phyloP scores from a whole-genome alignment of 1,140 invertebrate genomes.

The Philotrypesis tridentata region DNA sequence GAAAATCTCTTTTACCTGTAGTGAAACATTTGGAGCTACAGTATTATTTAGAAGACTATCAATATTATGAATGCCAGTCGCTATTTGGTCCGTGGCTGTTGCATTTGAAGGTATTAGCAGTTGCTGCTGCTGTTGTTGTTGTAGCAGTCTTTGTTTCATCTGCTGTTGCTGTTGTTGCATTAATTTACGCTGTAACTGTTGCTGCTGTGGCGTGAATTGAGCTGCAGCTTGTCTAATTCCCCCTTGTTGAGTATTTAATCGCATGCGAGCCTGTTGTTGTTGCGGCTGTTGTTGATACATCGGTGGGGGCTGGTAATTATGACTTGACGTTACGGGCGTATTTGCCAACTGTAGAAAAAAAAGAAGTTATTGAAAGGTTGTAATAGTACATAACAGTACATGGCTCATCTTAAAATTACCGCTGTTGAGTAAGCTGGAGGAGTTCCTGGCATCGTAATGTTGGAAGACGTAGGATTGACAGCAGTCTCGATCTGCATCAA shows the following conservation, averaged over 20 bases:
- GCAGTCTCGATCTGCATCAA: constrained; percentile 88
- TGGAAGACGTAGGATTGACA: constrained; percentile 79
- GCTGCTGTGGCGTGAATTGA: constrained; percentile 66
- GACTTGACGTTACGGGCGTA: constrained; percentile 68
- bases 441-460: constrained; percentile 75
- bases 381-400: background rate
- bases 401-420: constrained; percentile 70
- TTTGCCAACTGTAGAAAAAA: constrained; percentile 64
- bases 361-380: background rate
- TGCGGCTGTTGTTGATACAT: constrained; percentile 68
- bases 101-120: constrained; percentile 80
- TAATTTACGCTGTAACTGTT: constrained; percentile 64
- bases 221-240: constrained; percentile 61
- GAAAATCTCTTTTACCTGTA: constrained; percentile 72
- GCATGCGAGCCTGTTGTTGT: constrained; percentile 65
- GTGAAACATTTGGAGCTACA: constrained; percentile 87
- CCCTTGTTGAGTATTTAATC: constrained; percentile 64
- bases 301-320: constrained; percentile 72
- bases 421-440: constrained; percentile 80
- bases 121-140: constrained; percentile 83
- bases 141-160: constrained; percentile 77
- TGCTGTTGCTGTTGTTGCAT: constrained; percentile 72
- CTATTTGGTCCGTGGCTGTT: constrained; percentile 77
- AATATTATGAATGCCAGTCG: constrained; percentile 82
- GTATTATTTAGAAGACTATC: constrained; percentile 82